phyloP scores from a whole-genome alignment of 2,888 invertebrate genomes.

The Hirtodrosophila confusa region DNA sequence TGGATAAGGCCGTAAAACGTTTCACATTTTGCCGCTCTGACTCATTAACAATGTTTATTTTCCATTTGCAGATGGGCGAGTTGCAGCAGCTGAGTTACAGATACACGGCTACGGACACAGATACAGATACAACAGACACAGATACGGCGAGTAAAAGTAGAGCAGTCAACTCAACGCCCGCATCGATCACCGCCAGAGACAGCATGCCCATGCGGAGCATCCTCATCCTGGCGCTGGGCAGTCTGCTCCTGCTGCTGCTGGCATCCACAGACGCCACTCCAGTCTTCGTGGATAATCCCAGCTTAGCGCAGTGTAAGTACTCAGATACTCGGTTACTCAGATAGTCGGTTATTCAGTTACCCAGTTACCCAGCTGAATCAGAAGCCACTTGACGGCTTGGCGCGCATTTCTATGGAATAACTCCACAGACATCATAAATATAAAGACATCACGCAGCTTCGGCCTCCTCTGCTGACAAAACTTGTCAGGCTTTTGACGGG shows the following conservation, averaged over 20 bases:
- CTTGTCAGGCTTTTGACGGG: slow-evolving; percentile 34
- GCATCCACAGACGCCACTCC: slow-evolving; percentile 74
- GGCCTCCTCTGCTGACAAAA: slow-evolving; percentile 1
- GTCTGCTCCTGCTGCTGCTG: slow-evolving; percentile 61
- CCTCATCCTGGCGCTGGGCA: slow-evolving; percentile 53
- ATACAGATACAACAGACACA: slow-evolving; percentile 24
- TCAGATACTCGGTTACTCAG: not conserved
- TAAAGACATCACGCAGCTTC: slow-evolving; percentile 37
- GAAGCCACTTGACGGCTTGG: slow-evolving; percentile 42
- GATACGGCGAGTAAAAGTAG: slow-evolving; percentile 35
- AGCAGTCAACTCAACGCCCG: slow-evolving; percentile 32
- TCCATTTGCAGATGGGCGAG: slow-evolving; percentile 78
- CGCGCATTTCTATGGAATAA: slow-evolving; percentile 38
- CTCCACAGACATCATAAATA: slow-evolving; percentile 9
- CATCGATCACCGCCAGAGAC: slow-evolving; percentile 21
- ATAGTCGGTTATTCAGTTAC: too few species aligned
- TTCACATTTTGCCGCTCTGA: slow-evolving; percentile 63
- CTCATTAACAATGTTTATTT: slow-evolving; percentile 46
- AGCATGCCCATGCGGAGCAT: slow-evolving; percentile 38
- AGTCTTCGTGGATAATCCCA: slow-evolving; percentile 84
- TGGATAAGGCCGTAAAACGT: slow-evolving; percentile 57
- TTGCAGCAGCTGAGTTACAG: slow-evolving; percentile 47
- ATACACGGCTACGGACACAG: slow-evolving; percentile 41
- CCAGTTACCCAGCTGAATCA: slow-evolving; percentile 4
- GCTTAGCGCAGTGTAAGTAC: slow-evolving; percentile 84